Percentiles rank a stretch among this genome's conserved stretches.
phyloP scores from a whole-genome alignment of 2,113 vertebrate species.

The Kryptolebias marmoratus region DNA sequence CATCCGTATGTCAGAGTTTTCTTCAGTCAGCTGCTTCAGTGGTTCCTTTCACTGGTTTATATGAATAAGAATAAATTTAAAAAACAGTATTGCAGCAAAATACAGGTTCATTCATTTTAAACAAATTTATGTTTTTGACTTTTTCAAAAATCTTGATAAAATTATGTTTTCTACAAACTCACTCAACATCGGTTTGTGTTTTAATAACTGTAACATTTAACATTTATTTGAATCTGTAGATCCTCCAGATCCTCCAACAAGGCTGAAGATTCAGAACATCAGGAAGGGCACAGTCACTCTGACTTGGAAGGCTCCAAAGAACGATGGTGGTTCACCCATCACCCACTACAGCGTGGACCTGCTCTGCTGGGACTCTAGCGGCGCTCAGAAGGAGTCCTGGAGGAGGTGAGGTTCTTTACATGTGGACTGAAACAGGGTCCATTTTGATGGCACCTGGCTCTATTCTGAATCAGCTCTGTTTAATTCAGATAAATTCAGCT shows the following conservation, averaged over 20 bases:
- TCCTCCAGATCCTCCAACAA: slow-evolving; percentile 95
- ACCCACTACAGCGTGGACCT: slow-evolving; percentile 97
- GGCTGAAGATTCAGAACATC: slow-evolving; percentile 89
- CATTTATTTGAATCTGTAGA: slow-evolving; percentile 74
- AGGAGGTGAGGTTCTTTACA: slow-evolving; percentile 72
- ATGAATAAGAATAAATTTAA: too few species aligned
- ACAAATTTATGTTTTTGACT: background rate
- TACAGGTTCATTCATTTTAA: background rate
- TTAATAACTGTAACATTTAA: too few species aligned
- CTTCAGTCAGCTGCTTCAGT: background rate
- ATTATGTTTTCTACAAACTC: too few species aligned
- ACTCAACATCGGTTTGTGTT: too few species aligned
- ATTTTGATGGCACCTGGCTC: background rate
- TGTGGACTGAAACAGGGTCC: background rate
- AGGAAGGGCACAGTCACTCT: slow-evolving; percentile 89
- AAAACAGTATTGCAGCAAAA: too few species aligned
- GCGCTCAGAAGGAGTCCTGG: slow-evolving; percentile 92
- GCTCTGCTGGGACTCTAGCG: slow-evolving; percentile 91
- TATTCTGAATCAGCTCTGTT: too few species aligned
- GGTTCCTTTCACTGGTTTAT: too few species aligned
- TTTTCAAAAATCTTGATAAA: too few species aligned
- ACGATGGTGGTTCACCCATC: slow-evolving; percentile 95
- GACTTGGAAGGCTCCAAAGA: slow-evolving; percentile 95
- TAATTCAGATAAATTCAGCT: too few species aligned
- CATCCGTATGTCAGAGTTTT: slow-evolving; percentile 84